Base-by-base conservation (phyloP, 2,113 vertebrate species). In the Choloepus hoffmanni region DNA sequence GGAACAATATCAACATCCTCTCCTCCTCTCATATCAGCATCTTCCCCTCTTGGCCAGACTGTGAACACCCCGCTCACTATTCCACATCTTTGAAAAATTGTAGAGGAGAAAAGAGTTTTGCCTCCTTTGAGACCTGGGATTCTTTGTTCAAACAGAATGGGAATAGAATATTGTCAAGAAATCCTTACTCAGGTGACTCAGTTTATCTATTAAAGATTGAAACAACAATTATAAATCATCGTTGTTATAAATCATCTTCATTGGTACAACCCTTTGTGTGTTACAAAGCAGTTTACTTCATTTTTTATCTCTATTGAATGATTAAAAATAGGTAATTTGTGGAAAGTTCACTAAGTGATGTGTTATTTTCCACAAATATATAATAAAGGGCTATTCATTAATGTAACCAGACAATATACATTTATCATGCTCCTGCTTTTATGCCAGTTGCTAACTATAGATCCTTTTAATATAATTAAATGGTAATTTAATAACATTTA, bases 21-120 rank as follows among this genome's bases (percentile, higher is more conserved):
- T n/a, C 40, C 43, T 30, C 28, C 76, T 60, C 4, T 36, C 50
- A 28, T 23, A 21, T 15, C 45, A 23, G 19, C 9, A 3, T 43
- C 55, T 67, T 67, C 15, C 7, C 40, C 36, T 50, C 50, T 24
- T 5, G 15, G 15, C 68, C 28, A 83, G 45, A 82, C 33, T 0
- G 0, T 16, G 43, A 55, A 48, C 26, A n/a, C 5, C 19, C 14
- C 3, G 0, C 18, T 68, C 55, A 40, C 40, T n/a, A 24, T 33
- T 40, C 28, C 18, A 40, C n/a, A 30, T 16, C 5, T 30, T 87
- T 11, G 5, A 28, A 72, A 45, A 43, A 36, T 16, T 40, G 0
- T 0, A 0, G 50, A 16, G 26, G 45, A 50, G 30, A 60, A 3
- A 7, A 24, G 14, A 3, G 2, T 1, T 19, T 21, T 19, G 19